Percentiles rank a stretch among this genome's conserved stretches.
Conservation (phyloP, 2,797 vertebrate species). For the Arrhamphus sclerolepis region DNA sequence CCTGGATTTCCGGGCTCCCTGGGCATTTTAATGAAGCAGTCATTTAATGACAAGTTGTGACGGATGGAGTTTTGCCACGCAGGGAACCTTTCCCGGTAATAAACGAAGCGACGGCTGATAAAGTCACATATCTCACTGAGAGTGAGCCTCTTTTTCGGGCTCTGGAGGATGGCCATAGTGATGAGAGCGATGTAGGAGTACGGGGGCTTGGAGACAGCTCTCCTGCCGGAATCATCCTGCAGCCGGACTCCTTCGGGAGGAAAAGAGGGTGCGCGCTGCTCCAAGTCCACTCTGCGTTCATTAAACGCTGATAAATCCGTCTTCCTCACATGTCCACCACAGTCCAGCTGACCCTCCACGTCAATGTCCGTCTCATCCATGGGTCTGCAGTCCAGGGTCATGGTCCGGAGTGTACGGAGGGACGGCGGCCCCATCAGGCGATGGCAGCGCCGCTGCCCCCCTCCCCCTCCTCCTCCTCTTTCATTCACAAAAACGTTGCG, state of each 20-base stretch:
- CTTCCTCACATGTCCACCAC: constrained; percentile 15
- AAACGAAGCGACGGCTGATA: constrained; percentile 85
- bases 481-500: constrained; percentile 65
- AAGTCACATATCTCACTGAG: constrained; percentile 89
- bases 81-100: constrained; percentile 85
- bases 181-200: constrained; percentile 91
- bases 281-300: constrained; percentile 3
- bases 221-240: constrained; percentile 16
- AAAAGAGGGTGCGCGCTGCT: constrained; percentile 25
- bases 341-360: constrained; percentile 49
- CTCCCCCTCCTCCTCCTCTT: constrained; percentile 25
- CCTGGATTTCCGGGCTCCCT: constrained; percentile 86
- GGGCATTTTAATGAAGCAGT: constrained; percentile 85
- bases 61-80: constrained; percentile 87
- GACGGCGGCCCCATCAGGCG: constrained; percentile 50
- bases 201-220: constrained; percentile 80
- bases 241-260: constrained; percentile 25
- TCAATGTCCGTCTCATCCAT: constrained; percentile 67
- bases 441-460: constrained; percentile 21
- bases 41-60: constrained; percentile 84
- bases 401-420: constrained; percentile 53
- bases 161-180: constrained; percentile 91
- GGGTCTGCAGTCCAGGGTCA: constrained; percentile 69
- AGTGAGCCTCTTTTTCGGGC: constrained; percentile 85
- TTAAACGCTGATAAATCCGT: background rate